These are phyloP conservation scores for Nesoenas mayeri DNA, from an alignment of 2,113 vertebrate species.

Conservation along the genomic window DNA sequence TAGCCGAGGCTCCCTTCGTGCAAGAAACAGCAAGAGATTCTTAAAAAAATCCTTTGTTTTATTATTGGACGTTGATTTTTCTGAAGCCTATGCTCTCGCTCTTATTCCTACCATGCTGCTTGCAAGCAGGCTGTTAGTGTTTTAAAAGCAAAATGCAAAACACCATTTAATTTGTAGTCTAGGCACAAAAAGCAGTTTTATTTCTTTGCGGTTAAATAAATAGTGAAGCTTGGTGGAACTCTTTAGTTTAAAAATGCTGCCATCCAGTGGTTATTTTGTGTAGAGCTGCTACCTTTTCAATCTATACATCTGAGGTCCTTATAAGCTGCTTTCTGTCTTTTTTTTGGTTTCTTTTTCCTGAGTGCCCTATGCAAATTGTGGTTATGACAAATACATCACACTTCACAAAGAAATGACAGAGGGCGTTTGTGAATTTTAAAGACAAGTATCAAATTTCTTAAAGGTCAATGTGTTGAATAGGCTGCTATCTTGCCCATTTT, in stretches of 20 bases:
- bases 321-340: too few relatives aligned
- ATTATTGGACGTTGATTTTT: slow-evolving; percentile 35
- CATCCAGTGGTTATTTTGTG: slow-evolving; percentile 73
- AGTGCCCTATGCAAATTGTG: not conserved
- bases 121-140: slow-evolving; percentile 26
- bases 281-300: not conserved
- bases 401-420: not conserved
- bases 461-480: not conserved
- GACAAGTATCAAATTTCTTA: not conserved
- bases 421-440: not conserved
- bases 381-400: not conserved
- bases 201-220: not conserved
- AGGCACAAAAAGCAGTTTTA: slow-evolving; percentile 17
- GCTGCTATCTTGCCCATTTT: not conserved
- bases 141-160: slow-evolving; percentile 63
- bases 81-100: slow-evolving; percentile 10
- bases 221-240: not conserved
- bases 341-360: not conserved
- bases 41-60: slow-evolving; percentile 28
- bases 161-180: slow-evolving; percentile 41
- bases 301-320: not conserved
- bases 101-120: slow-evolving; percentile 22
- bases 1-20: not conserved
- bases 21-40: slow-evolving; percentile 34
- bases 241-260: slow-evolving; percentile 74